Evolutionary conservation across 2,888 invertebrate species (phyloP).

Genomic region (Idaea dimidiata): DNA sequence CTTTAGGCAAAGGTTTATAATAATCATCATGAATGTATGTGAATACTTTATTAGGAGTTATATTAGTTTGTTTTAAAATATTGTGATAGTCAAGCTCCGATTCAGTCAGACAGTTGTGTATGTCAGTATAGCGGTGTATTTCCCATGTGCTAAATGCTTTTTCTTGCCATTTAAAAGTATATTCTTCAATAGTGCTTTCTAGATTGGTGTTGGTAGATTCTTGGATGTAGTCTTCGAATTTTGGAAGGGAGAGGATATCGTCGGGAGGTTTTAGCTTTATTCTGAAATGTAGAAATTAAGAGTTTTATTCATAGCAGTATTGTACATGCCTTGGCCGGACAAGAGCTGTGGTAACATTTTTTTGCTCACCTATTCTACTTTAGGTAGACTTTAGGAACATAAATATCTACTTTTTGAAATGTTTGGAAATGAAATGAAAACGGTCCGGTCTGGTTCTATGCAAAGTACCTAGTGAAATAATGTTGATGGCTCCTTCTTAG

Average conservation of each 20-base stretch:
- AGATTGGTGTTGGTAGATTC: conserved; percentile 38
- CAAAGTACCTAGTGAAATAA: too few relatives aligned
- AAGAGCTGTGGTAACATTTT: too few relatives aligned
- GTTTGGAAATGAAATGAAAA: too few relatives aligned
- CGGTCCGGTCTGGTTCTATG: too few relatives aligned
- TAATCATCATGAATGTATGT: conserved; percentile 82
- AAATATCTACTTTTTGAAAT: too few relatives aligned
- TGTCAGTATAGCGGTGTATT: conserved; percentile 79
- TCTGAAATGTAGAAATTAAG: conserved; percentile 41
- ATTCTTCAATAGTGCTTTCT: conserved; percentile 47
- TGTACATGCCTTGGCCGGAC: too few relatives aligned
- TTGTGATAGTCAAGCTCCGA: conserved; percentile 69
- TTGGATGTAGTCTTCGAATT: conserved; percentile 58
- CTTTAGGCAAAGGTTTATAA: conserved; percentile 58
- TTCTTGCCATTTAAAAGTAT: conserved; percentile 85
- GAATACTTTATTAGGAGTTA: conserved; percentile 62
- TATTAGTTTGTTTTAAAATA: conserved; percentile 49
- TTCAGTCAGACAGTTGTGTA: conserved; percentile 82
- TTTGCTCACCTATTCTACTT: too few relatives aligned
- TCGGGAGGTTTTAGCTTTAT: conserved; percentile 59
- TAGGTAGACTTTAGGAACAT: too few relatives aligned
- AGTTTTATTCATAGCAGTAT: too few relatives aligned
- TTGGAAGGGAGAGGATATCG: conserved; percentile 56
- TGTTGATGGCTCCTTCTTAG: too few relatives aligned
- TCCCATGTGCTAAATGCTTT: conserved; percentile 84